Percentiles rank a stretch among this genome's conserved stretches.
Evolutionary conservation across 2,888 invertebrate species (phyloP).

Genomic region (Fissipunctia ypsillon): DNA sequence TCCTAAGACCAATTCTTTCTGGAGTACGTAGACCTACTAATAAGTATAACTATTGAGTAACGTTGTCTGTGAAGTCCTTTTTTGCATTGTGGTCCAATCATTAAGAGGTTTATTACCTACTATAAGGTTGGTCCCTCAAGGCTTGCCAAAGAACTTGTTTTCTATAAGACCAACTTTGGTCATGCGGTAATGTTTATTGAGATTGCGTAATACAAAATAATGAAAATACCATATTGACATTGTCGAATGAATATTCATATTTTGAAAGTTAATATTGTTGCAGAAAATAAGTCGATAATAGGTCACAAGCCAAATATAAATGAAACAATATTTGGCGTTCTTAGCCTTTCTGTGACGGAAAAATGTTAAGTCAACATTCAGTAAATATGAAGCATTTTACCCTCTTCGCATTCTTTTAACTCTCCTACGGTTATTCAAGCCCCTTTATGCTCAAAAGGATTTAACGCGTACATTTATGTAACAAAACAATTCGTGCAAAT

Average conservation of each 20-base stretch:
- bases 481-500: constrained; percentile 35
- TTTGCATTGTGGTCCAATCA: not conserved
- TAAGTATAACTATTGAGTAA: not conserved
- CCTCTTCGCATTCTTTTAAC: constrained; percentile 22
- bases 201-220: constrained; percentile 14
- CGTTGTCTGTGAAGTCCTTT: not conserved
- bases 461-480: constrained; percentile 34
- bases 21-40: constrained; percentile 86
- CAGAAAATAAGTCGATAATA: constrained; percentile 38
- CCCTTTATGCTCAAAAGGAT: constrained; percentile 12
- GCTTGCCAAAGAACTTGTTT: constrained; percentile 2
- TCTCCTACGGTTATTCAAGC: constrained; percentile 3
- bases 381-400: constrained; percentile 29
- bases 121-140: not conserved
- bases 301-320: constrained; percentile 19
- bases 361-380: constrained; percentile 15
- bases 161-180: not conserved
- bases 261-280: constrained; percentile 26
- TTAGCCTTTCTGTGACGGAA: constrained; percentile 10
- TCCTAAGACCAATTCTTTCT: constrained; percentile 92
- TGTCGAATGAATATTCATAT: constrained; percentile 23
- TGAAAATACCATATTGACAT: constrained; percentile 21
- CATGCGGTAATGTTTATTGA: constrained; percentile 6
- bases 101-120: not conserved
- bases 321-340: constrained; percentile 20